Evolutionary conservation across 1,140 invertebrate genomes (phyloP).

Genomic region (Drosophila sulfurigaster): DNA sequence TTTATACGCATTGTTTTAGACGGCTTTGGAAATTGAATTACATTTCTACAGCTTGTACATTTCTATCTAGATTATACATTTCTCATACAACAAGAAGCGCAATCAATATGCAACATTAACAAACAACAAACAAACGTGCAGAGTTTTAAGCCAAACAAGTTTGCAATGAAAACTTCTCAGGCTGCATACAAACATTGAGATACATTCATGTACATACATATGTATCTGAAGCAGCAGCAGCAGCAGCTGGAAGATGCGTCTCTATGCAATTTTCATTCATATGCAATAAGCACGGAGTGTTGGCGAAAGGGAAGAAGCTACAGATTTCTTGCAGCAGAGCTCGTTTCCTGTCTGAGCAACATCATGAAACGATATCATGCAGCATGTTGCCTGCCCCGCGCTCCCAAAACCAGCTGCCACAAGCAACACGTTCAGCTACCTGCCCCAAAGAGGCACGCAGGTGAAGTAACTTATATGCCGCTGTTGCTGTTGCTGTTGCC

Average conservation of each 20-base stretch:
- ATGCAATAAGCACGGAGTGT: slow-evolving; percentile 29
- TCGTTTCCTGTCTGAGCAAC: slow-evolving; percentile 74
- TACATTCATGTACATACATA: background rate
- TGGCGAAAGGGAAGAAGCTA: background rate
- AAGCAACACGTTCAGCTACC: slow-evolving; percentile 46
- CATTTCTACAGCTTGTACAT: background rate
- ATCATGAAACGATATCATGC: slow-evolving; percentile 62
- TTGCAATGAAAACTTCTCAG: slow-evolving; percentile 76
- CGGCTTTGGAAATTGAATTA: slow-evolving; percentile 47
- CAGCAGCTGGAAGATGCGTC: slow-evolving; percentile 54
- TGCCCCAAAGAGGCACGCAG: slow-evolving; percentile 67
- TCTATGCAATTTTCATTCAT: slow-evolving; percentile 71
- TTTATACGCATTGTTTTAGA: slow-evolving; percentile 4
- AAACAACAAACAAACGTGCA: slow-evolving; percentile 39
- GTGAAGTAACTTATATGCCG: slow-evolving; percentile 77
- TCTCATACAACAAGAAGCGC: too few relatives aligned
- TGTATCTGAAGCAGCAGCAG: slow-evolving; percentile 40
- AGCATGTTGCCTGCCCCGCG: background rate
- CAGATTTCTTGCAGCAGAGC: slow-evolving; percentile 23
- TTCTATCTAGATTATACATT: too few relatives aligned
- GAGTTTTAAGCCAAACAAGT: slow-evolving; percentile 63
- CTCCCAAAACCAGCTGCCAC: slow-evolving; percentile 28
- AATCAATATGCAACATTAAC: slow-evolving; percentile 53
- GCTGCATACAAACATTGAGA: slow-evolving; percentile 10
- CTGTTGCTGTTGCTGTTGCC: slow-evolving; percentile 33